Evolutionary conservation across 1,140 invertebrate species (phyloP), one percentile per base, ranked within the genome.

Genomic region (Centruroides vittatus): DNA sequence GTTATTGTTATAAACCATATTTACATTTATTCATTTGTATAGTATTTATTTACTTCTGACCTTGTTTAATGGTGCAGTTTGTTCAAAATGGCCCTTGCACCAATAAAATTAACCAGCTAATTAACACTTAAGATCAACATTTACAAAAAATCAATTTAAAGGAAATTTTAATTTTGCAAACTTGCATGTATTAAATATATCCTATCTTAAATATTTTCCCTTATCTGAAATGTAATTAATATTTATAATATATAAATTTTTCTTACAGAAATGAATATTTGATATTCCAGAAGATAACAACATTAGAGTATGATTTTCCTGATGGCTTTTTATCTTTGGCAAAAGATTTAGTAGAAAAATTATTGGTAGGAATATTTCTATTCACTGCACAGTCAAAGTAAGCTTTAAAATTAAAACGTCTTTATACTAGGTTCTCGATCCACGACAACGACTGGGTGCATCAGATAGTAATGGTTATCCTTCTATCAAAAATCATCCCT

Each of bases 281-380:
- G 63, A 97, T 97, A 56, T 97, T 98, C 73, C 88, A 96, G 74
- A 96, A 96, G 76, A 96, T 99, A 67, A 73, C 90, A 8, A 88
- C 86, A 70, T 78, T 95, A 66, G 85, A 94, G 8, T 98, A 95
- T 72, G 85, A 88, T 62, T 93, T 96, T 71, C 93, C 94, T 1
- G 86, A 91, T 71, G 89, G 86, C 34, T 97, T 99, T 73, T 83
- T 84, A 68, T 76, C 81, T 51, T 76, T 82, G 55, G 90, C 91
- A 5, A 86, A 84, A 74, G 87, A 95, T 74, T 79, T 99, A 58
- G 88, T 99, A 13, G 78, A 84, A 67, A 85, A 89, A 72, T 78
- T 99, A 58, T 74, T 99, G 62, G 88, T 84, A 72, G 75, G 74
- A 51, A n/a, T 53, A 34, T 6, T 13, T 57, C n/a, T 47, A 12